Conservation (phyloP, 2,797 vertebrate species). For the Netta rufina region DNA sequence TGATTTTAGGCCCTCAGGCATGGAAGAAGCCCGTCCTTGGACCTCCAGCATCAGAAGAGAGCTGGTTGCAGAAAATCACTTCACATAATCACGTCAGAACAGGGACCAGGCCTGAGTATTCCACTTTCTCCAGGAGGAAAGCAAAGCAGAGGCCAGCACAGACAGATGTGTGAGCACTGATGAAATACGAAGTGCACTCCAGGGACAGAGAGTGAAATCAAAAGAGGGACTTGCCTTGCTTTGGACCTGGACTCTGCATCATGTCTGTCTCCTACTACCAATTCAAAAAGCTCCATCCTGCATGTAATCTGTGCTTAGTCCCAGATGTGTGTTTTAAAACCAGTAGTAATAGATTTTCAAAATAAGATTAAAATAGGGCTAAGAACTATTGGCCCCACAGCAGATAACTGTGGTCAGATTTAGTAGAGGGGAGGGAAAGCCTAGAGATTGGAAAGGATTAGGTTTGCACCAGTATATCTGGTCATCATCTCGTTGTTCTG, state of each 20-base stretch:
- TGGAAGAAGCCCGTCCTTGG: neutral
- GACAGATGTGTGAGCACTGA: constrained; percentile 25
- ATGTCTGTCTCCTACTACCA: neutral
- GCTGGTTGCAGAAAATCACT: neutral
- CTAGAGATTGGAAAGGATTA: constrained; percentile 47
- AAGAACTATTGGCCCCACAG: constrained; percentile 1
- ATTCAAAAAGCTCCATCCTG: neutral
- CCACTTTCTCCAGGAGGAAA: constrained; percentile 13
- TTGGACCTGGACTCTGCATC: neutral
- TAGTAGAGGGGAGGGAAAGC: constrained; percentile 44
- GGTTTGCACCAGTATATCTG: constrained; percentile 46
- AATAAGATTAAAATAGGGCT: constrained; percentile 27
- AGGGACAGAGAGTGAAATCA: neutral
- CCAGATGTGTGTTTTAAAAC: neutral
- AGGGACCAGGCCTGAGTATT: neutral
- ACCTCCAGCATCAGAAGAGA: neutral
- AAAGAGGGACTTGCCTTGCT: neutral
- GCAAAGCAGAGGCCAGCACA: constrained; percentile 26
- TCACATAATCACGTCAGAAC: constrained; percentile 22
- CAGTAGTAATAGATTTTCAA: constrained; percentile 39
- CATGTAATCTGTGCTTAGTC: neutral
- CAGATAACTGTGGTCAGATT: constrained; percentile 44
- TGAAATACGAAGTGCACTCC: constrained; percentile 27
- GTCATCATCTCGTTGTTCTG: constrained; percentile 15
- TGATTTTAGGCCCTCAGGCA: neutral